A percentile compares a stretch with the other conserved stretches of the same genome.
phyloP scores from a whole-genome alignment of 2,113 vertebrate species.

The Rhabdomys dilectus region DNA sequence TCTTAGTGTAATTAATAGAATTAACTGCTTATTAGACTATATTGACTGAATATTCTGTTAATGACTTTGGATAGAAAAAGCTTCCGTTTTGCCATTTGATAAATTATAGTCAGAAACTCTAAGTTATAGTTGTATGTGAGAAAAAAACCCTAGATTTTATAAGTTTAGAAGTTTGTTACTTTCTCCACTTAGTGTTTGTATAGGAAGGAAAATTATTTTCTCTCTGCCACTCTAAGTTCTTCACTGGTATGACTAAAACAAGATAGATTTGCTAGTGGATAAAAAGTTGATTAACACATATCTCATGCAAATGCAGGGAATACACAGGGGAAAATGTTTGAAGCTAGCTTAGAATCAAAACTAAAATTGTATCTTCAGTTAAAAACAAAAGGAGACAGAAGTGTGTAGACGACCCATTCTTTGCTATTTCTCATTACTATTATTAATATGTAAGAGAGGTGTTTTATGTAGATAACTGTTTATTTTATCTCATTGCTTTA shows the following conservation, averaged over 20 bases:
- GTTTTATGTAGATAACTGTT: neutral
- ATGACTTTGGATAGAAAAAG: neutral
- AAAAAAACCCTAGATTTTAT: neutral
- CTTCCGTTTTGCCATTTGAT: conserved; percentile 6
- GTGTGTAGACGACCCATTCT: neutral
- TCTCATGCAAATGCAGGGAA: neutral
- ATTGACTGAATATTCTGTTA: neutral
- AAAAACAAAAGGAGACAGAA: neutral
- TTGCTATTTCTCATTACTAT: neutral
- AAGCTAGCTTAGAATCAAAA: neutral
- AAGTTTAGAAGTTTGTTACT: conserved; percentile 6
- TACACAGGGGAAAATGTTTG: neutral
- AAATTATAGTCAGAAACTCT: conserved; percentile 20
- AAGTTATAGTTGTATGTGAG: neutral
- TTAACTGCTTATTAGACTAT: neutral
- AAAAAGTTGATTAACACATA: neutral
- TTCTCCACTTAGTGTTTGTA: conserved; percentile 17
- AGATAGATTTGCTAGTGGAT: neutral
- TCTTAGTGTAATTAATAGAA: conserved; percentile 45
- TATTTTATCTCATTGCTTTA: neutral
- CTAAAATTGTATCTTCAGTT: neutral
- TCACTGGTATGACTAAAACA: neutral
- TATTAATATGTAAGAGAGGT: neutral
- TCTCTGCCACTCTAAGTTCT: neutral
- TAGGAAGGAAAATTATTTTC: neutral